Evolutionary conservation across 1,140 invertebrate genomes (phyloP).

Genomic region (Drosophila kepulauana): DNA sequence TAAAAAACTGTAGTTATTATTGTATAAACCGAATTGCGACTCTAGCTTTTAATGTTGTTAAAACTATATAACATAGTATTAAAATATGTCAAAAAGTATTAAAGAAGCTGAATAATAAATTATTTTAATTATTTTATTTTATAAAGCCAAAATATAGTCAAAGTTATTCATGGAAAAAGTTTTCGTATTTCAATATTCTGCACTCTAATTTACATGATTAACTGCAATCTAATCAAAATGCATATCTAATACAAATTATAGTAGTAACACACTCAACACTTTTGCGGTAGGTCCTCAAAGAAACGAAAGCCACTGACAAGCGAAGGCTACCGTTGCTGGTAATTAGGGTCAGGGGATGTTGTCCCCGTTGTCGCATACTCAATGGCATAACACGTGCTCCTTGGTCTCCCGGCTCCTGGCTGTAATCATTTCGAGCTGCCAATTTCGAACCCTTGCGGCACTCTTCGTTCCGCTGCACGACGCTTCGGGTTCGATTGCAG

Average conservation of each 20-base stretch:
- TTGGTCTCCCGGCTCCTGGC: conserved; percentile 12
- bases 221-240: background rate
- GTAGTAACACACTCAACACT: background rate
- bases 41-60: too few relatives aligned
- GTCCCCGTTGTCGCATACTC: background rate
- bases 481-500: conserved; percentile 41
- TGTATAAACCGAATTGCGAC: too few relatives aligned
- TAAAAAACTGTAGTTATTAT: too few relatives aligned
- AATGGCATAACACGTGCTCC: conserved; percentile 70
- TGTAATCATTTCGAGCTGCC: conserved; percentile 71
- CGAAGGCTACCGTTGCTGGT: conserved; percentile 66
- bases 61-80: too few relatives aligned
- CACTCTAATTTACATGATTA: background rate
- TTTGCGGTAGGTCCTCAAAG: conserved; percentile 56
- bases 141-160: too few relatives aligned
- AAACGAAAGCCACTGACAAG: conserved; percentile 53
- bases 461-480: conserved; percentile 49
- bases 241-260: background rate
- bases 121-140: too few relatives aligned
- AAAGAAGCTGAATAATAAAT: too few relatives aligned
- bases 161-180: too few relatives aligned
- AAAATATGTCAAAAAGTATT: too few relatives aligned
- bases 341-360: conserved; percentile 41
- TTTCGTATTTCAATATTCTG: too few relatives aligned
- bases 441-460: conserved; percentile 56